Evolutionary conservation across 1,140 invertebrate species (phyloP).

Genomic region (Spodoptera litura): DNA sequence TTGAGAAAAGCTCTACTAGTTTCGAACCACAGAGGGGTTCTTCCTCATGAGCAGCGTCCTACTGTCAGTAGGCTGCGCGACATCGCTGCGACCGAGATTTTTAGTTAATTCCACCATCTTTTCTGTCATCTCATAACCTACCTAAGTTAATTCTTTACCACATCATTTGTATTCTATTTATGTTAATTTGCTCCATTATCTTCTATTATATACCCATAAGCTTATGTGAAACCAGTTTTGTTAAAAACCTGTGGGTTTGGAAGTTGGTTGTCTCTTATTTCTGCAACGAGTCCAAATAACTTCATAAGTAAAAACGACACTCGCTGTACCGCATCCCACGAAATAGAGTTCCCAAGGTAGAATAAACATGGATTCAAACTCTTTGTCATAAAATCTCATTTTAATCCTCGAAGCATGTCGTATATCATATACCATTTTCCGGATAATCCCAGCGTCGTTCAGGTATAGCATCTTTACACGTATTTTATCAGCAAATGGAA

Average conservation of each 20-base stretch:
- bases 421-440: background rate
- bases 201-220: too few species aligned
- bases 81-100: too few species aligned
- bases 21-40: too few species aligned
- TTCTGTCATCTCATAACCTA: too few species aligned
- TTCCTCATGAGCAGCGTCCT: too few species aligned
- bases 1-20: too few species aligned
- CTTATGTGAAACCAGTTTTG: too few species aligned
- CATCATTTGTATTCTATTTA: too few species aligned
- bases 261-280: background rate
- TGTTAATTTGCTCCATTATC: too few species aligned
- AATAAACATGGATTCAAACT: background rate
- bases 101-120: too few species aligned
- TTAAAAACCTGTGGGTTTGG: background rate
- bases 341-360: background rate
- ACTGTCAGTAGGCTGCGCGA: too few species aligned
- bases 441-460: background rate
- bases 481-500: slow-evolving; percentile 55
- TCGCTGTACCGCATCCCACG: background rate
- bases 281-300: background rate
- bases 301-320: background rate
- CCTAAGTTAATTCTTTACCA: too few species aligned
- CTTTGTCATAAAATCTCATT: background rate
- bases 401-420: background rate
- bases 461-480: background rate